Conservation (phyloP, 2,797 vertebrate species). For the Sebastiscus tertius region DNA sequence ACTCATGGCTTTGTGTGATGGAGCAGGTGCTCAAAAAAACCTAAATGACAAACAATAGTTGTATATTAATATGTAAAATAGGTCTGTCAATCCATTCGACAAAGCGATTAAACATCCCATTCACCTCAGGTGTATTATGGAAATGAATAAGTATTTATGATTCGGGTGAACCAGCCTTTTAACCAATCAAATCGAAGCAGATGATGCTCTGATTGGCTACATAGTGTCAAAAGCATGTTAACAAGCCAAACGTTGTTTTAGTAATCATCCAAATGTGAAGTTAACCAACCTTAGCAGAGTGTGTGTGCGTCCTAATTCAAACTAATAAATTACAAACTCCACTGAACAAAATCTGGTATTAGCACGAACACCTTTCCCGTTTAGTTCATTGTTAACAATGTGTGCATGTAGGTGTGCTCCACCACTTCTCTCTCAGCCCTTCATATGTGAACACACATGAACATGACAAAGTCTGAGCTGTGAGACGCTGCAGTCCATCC, state of each 20-base stretch:
- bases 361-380: not conserved
- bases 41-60: not conserved
- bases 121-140: no score
- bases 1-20: not conserved
- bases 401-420: not conserved
- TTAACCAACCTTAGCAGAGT: slow-evolving; percentile 18
- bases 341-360: not conserved
- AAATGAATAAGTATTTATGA: not conserved
- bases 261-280: slow-evolving; percentile 34
- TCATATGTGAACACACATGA: slow-evolving; percentile 10
- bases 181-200: slow-evolving; percentile 22
- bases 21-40: not conserved
- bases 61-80: not conserved
- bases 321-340: slow-evolving; percentile 2
- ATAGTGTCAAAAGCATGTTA: slow-evolving; percentile 15
- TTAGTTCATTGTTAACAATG: not conserved
- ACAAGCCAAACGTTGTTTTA: slow-evolving; percentile 25
- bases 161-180: slow-evolving; percentile 11
- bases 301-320: slow-evolving; percentile 8
- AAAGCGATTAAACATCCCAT: no score
- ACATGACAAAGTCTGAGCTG: slow-evolving; percentile 14
- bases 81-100: no score
- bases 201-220: slow-evolving; percentile 16
- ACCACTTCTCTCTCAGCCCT: not conserved
- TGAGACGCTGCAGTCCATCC: slow-evolving; percentile 36